These are phyloP conservation scores for Microctonus brassicae DNA, from an alignment of 2,888 invertebrate species.

Conservation along the genomic window DNA sequence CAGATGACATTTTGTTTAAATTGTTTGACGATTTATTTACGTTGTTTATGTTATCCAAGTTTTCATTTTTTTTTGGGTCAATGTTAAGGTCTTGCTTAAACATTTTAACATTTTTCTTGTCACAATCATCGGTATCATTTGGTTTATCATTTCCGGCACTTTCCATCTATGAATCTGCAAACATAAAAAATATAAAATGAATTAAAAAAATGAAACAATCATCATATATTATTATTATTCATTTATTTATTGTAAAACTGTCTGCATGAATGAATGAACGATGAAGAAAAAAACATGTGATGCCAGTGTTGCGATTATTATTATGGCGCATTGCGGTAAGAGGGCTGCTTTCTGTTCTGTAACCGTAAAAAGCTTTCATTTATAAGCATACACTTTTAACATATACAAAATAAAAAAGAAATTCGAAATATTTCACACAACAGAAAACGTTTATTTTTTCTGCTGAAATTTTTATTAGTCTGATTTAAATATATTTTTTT, in stretches of 20 bases:
- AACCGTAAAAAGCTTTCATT: slow-evolving; percentile 43
- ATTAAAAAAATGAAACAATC: not conserved
- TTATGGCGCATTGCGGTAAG: slow-evolving; percentile 60
- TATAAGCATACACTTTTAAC: not conserved
- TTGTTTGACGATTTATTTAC: slow-evolving; percentile 19
- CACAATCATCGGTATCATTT: slow-evolving; percentile 60
- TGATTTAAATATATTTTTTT: too few species aligned
- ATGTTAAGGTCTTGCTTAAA: slow-evolving; percentile 42
- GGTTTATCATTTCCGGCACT: slow-evolving; percentile 58
- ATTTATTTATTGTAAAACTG: too few species aligned
- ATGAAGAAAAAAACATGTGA: slow-evolving; percentile 34
- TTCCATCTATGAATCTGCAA: slow-evolving; percentile 63
- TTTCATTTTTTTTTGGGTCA: slow-evolving; percentile 42
- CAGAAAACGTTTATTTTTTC: not conserved
- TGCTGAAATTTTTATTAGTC: too few species aligned
- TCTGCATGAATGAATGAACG: not conserved
- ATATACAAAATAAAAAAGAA: not conserved
- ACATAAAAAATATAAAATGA: slow-evolving; percentile 25
- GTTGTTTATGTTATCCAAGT: slow-evolving; percentile 45
- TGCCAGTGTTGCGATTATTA: slow-evolving; percentile 36
- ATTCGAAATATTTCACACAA: not conserved
- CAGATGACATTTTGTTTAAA: slow-evolving; percentile 14
- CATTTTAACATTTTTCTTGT: slow-evolving; percentile 51
- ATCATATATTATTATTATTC: not conserved
- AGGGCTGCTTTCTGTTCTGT: slow-evolving; percentile 57